Evolutionary conservation across 1,140 invertebrate species (phyloP).

Genomic region (Drosophila nikananu): DNA sequence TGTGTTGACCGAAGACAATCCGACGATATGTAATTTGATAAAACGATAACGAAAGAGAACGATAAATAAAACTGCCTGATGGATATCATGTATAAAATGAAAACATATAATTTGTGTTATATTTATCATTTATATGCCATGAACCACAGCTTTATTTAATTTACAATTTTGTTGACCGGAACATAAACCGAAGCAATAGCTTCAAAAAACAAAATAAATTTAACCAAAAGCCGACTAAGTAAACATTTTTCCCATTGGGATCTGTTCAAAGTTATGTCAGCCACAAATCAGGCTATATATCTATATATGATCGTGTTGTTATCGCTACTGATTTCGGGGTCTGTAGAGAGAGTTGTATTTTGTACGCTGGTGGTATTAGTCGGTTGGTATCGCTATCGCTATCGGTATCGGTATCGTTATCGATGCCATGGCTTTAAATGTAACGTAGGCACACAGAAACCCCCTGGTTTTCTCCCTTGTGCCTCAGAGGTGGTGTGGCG

Average conservation of each 20-base stretch:
- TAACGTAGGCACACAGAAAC: slow-evolving; percentile 14
- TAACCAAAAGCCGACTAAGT: slow-evolving; percentile 23
- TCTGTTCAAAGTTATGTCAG: slow-evolving; percentile 79
- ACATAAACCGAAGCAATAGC: slow-evolving; percentile 17
- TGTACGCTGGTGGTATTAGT: slow-evolving; percentile 63
- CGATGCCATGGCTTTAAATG: slow-evolving; percentile 12
- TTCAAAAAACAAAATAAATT: slow-evolving; percentile 4
- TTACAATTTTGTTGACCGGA: slow-evolving; percentile 47
- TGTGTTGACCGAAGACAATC: slow-evolving; percentile 52
- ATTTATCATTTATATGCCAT: slow-evolving; percentile 61
- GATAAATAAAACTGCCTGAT: slow-evolving; percentile 37
- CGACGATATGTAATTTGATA: slow-evolving; percentile 52
- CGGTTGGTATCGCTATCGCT: slow-evolving; percentile 23
- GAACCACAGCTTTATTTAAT: slow-evolving; percentile 75
- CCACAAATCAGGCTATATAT: slow-evolving; percentile 45
- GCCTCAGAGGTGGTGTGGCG: slow-evolving; percentile 36
- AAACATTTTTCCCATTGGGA: slow-evolving; percentile 73
- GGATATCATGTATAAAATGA: slow-evolving; percentile 45
- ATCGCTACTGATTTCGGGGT: slow-evolving; percentile 63
- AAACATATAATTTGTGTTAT: slow-evolving; percentile 67
- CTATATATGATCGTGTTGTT: slow-evolving; percentile 30
- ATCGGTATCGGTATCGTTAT: slow-evolving; percentile 12
- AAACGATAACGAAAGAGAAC: slow-evolving; percentile 15
- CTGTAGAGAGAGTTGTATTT: slow-evolving; percentile 70
- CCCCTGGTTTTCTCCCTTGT: slow-evolving; percentile 14